phyloP scores from a whole-genome alignment of 2,888 invertebrate species.

The Chydorus sphaericus region DNA sequence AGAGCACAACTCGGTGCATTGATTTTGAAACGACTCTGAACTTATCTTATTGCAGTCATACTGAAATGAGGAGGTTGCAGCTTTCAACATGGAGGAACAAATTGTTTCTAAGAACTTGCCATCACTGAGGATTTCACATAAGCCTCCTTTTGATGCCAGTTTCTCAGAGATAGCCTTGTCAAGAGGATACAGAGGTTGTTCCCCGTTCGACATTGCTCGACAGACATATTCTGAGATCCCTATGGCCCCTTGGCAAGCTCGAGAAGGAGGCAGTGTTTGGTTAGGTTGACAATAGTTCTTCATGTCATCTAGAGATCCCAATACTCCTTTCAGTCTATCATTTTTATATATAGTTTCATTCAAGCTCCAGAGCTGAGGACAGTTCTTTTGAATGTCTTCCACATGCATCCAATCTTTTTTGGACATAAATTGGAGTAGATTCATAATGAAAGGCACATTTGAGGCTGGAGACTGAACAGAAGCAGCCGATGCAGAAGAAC shows the following conservation, averaged over 20 bases:
- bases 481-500: no score
- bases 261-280: no score
- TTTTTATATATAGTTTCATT: no score
- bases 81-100: background rate
- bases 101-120: background rate
- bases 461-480: no score
- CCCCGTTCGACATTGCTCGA: background rate
- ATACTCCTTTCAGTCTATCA: no score
- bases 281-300: no score
- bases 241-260: background rate
- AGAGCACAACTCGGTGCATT: background rate
- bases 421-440: no score
- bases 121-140: background rate
- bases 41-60: background rate
- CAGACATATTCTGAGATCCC: background rate
- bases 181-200: background rate
- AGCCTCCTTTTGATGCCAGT: background rate
- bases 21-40: background rate
- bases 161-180: background rate
- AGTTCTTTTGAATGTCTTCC: no score
- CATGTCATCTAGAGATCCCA: no score
- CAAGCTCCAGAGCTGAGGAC: background rate
- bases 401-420: no score
- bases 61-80: background rate
- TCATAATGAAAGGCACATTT: no score